Conservation (phyloP, 1,140 invertebrate species). For the Pentalonia nigronervosa region DNA sequence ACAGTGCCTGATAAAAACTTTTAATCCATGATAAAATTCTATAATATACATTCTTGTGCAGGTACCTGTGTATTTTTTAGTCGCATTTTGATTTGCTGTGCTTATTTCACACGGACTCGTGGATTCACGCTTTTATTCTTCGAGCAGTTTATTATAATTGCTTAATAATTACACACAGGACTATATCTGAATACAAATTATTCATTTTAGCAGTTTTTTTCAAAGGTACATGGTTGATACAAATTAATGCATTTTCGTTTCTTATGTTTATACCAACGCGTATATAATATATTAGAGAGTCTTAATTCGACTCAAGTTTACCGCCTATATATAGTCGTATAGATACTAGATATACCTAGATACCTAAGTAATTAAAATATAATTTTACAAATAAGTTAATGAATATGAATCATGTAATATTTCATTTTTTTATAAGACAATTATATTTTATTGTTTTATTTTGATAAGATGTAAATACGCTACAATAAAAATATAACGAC, state of each 20-base stretch:
- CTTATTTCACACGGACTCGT: not conserved
- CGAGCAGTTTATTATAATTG: not conserved
- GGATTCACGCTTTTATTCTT: not conserved
- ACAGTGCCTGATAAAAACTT: slow-evolving; percentile 34
- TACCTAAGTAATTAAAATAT: not conserved
- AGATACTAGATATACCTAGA: too few species aligned
- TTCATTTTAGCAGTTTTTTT: not conserved
- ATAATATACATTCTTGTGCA: not conserved
- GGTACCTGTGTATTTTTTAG: not conserved
- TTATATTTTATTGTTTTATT: slow-evolving; percentile 1
- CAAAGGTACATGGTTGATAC: not conserved
- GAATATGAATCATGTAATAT: not conserved
- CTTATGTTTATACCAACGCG: not conserved
- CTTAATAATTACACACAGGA: not conserved
- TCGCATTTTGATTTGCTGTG: not conserved
- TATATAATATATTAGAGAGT: not conserved
- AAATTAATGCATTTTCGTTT: not conserved
- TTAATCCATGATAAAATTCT: slow-evolving; percentile 17
- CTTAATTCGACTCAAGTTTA: not conserved
- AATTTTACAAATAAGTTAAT: not conserved
- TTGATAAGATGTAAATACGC: not conserved
- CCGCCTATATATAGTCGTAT: not conserved
- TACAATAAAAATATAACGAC: not conserved
- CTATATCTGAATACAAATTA: not conserved
- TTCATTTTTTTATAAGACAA: not conserved